Evolutionary conservation across 2,888 invertebrate species (phyloP), one percentile per base, ranked within the genome.

Genomic region (Gonocerus acuteangulatus): DNA sequence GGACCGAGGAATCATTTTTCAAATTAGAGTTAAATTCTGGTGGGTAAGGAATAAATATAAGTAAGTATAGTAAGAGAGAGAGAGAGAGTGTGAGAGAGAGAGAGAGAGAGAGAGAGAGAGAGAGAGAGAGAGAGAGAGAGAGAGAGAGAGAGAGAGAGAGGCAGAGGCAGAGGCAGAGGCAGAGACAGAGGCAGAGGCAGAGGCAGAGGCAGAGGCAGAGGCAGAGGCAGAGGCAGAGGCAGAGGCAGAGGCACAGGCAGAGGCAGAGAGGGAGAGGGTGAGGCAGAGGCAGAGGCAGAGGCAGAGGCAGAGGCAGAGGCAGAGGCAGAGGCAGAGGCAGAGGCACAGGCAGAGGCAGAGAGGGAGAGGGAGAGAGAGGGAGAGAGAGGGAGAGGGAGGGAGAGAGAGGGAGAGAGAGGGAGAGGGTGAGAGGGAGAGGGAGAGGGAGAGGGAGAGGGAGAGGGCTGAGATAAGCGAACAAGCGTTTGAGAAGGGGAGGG

Each of bases 41-140:
- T 34, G 34, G 34, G 11, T 9, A 34, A 34, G 11, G 11, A 9
- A 34, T 34, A 34, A 9, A 34, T 34, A 34, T 34, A 34, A 11
- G 11, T 34, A 34, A 34, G 11, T 9, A 9, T 9, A 15, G 42
- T 9, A n/a, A 42, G 16, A 15, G 42, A 42, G 42, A 42, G 16
- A 42, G 42, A 42, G 42, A 15, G 42, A 42, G 13, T 15, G 42
- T 15, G 42, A 42, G 16, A 13, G 42, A 42, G 42, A 42, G 42
- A 42, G 42, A 15, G 42, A 42, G 42, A 42, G 42, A 42, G 42
- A 42, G 42, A 42, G 42, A 42, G 42, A 42, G 42, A 42, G 27
- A 27, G 27, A 27, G 27, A 27, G 27, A 27, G 27, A 27, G 27
- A 27, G 27, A 27, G 27, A 27, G 27, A 27, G 4, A 6, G 27